A percentile compares a stretch with the other conserved stretches of the same genome.
Conservation (phyloP, 2,113 vertebrate genomes). For the Festucalex cinctus region DNA sequence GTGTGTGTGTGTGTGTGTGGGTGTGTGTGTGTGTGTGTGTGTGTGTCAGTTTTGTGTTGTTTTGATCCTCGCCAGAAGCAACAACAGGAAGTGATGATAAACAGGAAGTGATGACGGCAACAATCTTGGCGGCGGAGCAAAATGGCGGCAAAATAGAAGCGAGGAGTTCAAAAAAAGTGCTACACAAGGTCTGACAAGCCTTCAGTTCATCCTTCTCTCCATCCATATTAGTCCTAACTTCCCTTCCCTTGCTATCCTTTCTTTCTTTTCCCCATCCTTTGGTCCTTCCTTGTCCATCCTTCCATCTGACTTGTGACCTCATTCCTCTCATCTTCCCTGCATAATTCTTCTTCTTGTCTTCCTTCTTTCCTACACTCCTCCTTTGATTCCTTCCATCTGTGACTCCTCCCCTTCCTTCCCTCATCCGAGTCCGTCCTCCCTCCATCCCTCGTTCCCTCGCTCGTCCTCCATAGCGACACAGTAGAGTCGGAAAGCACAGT, state of each 20-base stretch:
- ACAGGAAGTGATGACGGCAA: background rate
- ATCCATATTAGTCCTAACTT: background rate
- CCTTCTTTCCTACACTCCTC: background rate
- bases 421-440: background rate
- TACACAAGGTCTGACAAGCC: background rate
- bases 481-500: conserved; percentile 76
- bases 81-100: conserved; percentile 15
- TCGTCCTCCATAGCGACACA: conserved; percentile 51
- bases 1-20: too few species aligned
- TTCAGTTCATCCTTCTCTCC: background rate
- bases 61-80: background rate
- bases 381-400: background rate
- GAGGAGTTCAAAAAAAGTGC: conserved; percentile 4
- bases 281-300: background rate
- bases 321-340: background rate
- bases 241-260: background rate
- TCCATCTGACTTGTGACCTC: background rate
- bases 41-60: background rate
- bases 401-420: background rate
- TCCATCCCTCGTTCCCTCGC: background rate
- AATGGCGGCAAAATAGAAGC: background rate
- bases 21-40: background rate
- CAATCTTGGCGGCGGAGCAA: background rate
- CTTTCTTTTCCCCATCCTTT: background rate
- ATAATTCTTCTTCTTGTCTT: too few species aligned